A percentile compares a stretch with the other conserved stretches of the same genome.
Evolutionary conservation across 2,113 vertebrate genomes (phyloP).

Genomic region (Pampusana beccarii): DNA sequence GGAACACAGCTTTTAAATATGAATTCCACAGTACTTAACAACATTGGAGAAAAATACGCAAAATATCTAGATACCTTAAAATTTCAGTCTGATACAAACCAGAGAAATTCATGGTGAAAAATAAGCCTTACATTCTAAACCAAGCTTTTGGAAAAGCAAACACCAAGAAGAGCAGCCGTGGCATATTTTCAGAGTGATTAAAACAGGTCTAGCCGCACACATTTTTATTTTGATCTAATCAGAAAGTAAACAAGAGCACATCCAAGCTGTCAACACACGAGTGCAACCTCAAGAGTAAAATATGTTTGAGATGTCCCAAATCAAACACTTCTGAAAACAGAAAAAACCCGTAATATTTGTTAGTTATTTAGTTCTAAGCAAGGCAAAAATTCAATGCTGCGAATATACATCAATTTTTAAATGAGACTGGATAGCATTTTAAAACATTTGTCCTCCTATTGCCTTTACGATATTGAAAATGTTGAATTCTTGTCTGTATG

Average conservation of each 20-base stretch:
- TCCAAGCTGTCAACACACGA: constrained; percentile 15
- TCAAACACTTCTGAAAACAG: background rate
- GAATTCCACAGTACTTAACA: background rate
- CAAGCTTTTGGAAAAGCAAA: background rate
- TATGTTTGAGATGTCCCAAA: constrained; percentile 22
- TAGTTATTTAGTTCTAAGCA: background rate
- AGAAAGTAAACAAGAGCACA: constrained; percentile 33
- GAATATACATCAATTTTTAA: background rate
- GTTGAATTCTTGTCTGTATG: background rate
- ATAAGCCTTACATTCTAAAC: background rate
- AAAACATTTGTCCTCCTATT: background rate
- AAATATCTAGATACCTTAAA: background rate
- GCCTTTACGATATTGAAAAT: background rate
- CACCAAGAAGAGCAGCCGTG: background rate
- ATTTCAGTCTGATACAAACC: background rate
- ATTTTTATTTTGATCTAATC: constrained; percentile 57
- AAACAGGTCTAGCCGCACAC: constrained; percentile 6
- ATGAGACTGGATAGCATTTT: background rate
- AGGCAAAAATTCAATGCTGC: background rate
- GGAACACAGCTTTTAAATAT: background rate
- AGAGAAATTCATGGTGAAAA: accelerated
- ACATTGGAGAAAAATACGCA: background rate
- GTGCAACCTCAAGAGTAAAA: constrained; percentile 1
- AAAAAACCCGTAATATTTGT: background rate
- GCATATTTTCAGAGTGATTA: background rate